Evolutionary conservation across 2,888 invertebrate species (phyloP).

Genomic region (Elysia crispata): DNA sequence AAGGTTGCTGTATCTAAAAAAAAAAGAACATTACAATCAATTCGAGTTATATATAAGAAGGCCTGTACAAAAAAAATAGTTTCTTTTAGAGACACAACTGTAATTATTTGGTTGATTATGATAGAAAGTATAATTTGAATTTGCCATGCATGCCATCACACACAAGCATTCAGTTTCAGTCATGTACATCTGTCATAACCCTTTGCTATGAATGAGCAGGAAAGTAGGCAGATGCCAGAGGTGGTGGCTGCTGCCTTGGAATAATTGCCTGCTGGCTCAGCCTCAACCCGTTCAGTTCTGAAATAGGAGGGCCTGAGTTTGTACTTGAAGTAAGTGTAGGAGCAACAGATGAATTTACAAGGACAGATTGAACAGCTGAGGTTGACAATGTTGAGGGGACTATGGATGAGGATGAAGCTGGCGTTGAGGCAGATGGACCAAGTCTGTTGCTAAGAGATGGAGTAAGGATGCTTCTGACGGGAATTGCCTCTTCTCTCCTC

Average conservation of each 20-base stretch:
- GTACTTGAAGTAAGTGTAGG: background rate
- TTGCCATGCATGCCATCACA: too few relatives aligned
- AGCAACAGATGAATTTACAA: constrained; percentile 1
- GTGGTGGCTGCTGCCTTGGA: constrained; percentile 61
- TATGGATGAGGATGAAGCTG: constrained; percentile 56
- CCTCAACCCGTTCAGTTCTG: constrained; percentile 52
- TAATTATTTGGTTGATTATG: too few relatives aligned
- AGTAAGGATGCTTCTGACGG: constrained; percentile 58
- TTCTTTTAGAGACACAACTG: too few relatives aligned
- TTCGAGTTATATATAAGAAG: too few relatives aligned
- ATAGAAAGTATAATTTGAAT: too few relatives aligned
- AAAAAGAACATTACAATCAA: too few relatives aligned
- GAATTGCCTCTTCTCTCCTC: constrained; percentile 69
- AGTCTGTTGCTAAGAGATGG: background rate
- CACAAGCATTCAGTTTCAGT: too few relatives aligned
- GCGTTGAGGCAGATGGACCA: background rate
- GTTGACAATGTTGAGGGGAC: constrained; percentile 29
- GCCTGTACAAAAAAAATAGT: too few relatives aligned
- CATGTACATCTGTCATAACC: background rate
- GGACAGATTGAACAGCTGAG: background rate
- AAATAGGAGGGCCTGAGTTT: background rate
- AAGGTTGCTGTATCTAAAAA: too few relatives aligned
- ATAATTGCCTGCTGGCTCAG: constrained; percentile 68
- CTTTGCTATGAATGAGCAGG: constrained; percentile 62
- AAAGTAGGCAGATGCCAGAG: constrained; percentile 70